Evolutionary conservation across 37 sponge, comb jelly and placozoan genomes (phyloP), one percentile per base, ranked within the genome.

Genomic region (Axinella damicornis): DNA sequence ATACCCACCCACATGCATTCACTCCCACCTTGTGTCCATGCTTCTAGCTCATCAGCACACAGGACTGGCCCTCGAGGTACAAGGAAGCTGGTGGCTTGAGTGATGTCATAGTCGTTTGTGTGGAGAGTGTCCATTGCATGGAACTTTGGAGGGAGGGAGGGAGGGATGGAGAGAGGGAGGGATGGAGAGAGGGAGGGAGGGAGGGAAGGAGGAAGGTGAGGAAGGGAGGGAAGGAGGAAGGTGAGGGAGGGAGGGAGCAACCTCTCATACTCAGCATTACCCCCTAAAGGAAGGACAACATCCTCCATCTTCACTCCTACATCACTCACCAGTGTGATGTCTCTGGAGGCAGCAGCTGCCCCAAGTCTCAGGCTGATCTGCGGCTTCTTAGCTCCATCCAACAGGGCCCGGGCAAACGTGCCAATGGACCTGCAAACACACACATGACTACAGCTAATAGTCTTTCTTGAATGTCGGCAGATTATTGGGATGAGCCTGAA

Each of bases 1-100:
- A 46, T 9, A 46, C 46, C 6, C 9, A 46, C 46, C 46, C 9
- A 46, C 6, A 46, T 46, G 46, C 9, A 46, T 46, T 12, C 46
- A 2, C 2, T 25, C 15, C 0, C 37, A 92, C 93, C 93, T 71
- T 91, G 90, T 36, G 98, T 92, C 98, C 98, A 97, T 2, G 95
- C 87, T 84, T 97, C 98, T 86, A 97, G 72, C 69, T 97, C 98
- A 82, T 97, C 98, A 32, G 90, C 86, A 83, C 98, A 97, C 55
- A 95, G 83, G 53, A 97, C 87, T 59, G 98, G 98, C 0, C 95
- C 95, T 1, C 92, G 76, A 18, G 96, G 96, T 4, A 97, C 98
- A 16, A 97, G 86, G 18, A 66, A 76, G 74, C 88, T 77, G 59
- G 94, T 90, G 34, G 96, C 93, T 31, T 60, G 73, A 27, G 85